A percentile compares a stretch with the other conserved stretches of the same genome.
Evolutionary conservation across 2,797 vertebrate species (phyloP).

Genomic region (Tinamus major): DNA sequence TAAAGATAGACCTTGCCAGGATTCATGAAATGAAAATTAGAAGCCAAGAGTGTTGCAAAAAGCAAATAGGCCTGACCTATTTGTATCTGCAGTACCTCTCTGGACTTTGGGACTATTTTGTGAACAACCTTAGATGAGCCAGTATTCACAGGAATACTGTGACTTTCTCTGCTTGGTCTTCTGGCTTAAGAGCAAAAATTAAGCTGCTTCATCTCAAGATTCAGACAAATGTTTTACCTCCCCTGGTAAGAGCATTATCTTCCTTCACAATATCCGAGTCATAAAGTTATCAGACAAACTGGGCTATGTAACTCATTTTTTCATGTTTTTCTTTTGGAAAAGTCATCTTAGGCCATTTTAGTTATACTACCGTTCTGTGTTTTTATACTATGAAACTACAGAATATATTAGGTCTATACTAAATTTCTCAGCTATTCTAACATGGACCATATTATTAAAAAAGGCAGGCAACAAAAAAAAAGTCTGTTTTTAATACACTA

Average conservation of each 20-base stretch:
- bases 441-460: neutral
- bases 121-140: neutral
- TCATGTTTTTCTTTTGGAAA: neutral
- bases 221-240: neutral
- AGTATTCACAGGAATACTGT: neutral
- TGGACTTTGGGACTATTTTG: neutral
- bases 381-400: neutral
- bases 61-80: neutral
- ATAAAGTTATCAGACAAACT: neutral
- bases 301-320: neutral
- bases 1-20: neutral
- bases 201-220: neutral
- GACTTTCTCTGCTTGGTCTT: neutral
- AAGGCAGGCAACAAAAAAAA: neutral
- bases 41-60: neutral
- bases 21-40: neutral
- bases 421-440: neutral
- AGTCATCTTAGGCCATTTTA: neutral
- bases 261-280: neutral
- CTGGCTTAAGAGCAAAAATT: neutral
- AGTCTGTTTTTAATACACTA: neutral
- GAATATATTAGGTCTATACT: neutral
- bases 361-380: neutral
- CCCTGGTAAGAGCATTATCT: neutral
- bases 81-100: neutral